phyloP scores from a whole-genome alignment of 2,113 vertebrate genomes.

The Gallinago undulata region DNA sequence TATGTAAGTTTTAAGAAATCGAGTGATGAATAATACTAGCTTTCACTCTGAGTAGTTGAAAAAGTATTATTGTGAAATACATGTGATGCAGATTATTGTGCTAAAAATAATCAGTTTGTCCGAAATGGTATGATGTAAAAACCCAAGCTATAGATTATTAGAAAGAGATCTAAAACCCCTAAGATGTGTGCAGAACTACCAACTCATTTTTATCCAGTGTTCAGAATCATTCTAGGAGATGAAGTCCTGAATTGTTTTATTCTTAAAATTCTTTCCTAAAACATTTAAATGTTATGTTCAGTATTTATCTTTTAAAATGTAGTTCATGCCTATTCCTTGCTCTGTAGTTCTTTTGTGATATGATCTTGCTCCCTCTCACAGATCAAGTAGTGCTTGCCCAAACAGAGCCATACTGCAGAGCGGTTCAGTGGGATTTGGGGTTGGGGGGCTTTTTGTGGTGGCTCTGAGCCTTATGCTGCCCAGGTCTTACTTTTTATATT shows the following conservation, averaged over 20 bases:
- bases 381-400: not conserved
- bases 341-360: not conserved
- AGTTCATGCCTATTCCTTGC: not conserved
- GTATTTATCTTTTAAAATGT: not conserved
- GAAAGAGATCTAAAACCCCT: not conserved
- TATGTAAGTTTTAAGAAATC: constrained; percentile 12
- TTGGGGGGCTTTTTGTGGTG: not conserved
- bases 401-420: not conserved
- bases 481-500: not conserved
- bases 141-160: not conserved
- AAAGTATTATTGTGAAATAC: not conserved
- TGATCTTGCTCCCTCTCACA: not conserved
- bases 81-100: not conserved
- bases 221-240: not conserved
- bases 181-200: not conserved
- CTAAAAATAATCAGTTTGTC: constrained; percentile 13
- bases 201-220: not conserved
- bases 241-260: not conserved
- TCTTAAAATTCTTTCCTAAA: not conserved
- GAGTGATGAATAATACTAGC: not conserved
- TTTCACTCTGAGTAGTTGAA: not conserved
- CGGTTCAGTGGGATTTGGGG: not conserved
- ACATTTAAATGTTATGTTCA: not conserved
- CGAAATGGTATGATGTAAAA: not conserved
- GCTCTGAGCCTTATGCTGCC: not conserved